These are phyloP conservation scores for Leptinotarsa defecta DNA, from an alignment of 1,140 invertebrate genomes.

Conservation along the genomic window DNA sequence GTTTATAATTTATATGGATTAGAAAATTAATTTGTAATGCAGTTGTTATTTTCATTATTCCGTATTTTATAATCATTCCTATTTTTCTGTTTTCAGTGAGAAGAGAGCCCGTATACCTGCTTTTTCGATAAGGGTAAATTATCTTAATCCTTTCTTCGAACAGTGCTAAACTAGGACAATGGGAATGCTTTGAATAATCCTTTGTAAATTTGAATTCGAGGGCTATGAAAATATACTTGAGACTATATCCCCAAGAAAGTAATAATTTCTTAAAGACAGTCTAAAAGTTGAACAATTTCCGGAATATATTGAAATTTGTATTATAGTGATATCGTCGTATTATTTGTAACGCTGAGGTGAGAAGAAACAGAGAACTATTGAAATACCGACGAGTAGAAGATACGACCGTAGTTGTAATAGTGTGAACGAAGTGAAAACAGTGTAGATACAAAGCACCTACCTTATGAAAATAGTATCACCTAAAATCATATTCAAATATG, in stretches of 20 bases:
- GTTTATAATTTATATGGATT: too few relatives aligned
- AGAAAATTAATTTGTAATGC: too few relatives aligned
- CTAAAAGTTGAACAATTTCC: background rate
- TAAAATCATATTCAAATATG: conserved; percentile 49
- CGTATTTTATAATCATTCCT: too few relatives aligned
- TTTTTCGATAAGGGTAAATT: conserved; percentile 11
- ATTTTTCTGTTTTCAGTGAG: conserved; percentile 40
- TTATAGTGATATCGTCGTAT: conserved; percentile 10
- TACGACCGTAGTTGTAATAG: conserved; percentile 34
- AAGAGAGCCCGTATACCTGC: conserved; percentile 19
- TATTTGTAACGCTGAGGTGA: conserved; percentile 1
- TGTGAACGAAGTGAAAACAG: conserved; percentile 44
- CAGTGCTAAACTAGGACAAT: conserved; percentile 7
- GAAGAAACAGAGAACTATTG: conserved; percentile 25
- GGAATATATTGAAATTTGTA: conserved; percentile 22
- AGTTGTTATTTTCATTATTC: too few relatives aligned
- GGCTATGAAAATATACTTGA: conserved; percentile 48
- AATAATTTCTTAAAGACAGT: background rate
- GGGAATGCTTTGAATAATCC: conserved; percentile 35
- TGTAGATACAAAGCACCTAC: conserved; percentile 49
- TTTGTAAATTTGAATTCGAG: conserved; percentile 16
- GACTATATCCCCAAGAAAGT: conserved; percentile 46
- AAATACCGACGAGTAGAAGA: conserved; percentile 15
- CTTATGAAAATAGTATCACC: conserved; percentile 46
- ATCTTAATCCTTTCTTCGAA: background rate